These are phyloP conservation scores for Eulemur coronatus DNA, from an alignment of 2,797 vertebrate species.

Conservation along the genomic window DNA sequence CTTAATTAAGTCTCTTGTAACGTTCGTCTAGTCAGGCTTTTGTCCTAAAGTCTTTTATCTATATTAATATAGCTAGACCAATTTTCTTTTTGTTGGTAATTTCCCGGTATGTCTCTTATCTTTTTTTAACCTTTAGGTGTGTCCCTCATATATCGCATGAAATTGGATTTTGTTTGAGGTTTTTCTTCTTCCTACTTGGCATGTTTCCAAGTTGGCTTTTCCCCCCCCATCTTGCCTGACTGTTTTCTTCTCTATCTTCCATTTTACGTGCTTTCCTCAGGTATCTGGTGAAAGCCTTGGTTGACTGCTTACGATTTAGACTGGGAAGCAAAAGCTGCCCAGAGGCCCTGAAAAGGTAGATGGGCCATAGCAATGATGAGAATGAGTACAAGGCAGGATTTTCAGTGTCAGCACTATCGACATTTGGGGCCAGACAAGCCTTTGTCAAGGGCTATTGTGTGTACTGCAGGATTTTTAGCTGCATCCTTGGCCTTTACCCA, in stretches of 20 bases:
- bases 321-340: not conserved
- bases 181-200: not conserved
- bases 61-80: not conserved
- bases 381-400: not conserved
- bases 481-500: not conserved
- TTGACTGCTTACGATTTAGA: not conserved
- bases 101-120: not conserved
- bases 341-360: not conserved
- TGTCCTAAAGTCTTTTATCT: not conserved
- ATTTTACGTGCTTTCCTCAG: not conserved
- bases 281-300: not conserved
- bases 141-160: not conserved
- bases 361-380: not conserved
- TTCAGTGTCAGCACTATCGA: not conserved
- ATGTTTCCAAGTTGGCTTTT: not conserved
- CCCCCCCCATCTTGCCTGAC: accelerated
- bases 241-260: not conserved
- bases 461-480: not conserved
- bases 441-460: not conserved
- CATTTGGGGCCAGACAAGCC: not conserved
- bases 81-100: not conserved
- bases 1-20: not conserved
- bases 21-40: not conserved
- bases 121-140: not conserved
- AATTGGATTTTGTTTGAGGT: not conserved